Conservation (phyloP, 2,888 invertebrate genomes). For the Galerucella nymphaeae region DNA sequence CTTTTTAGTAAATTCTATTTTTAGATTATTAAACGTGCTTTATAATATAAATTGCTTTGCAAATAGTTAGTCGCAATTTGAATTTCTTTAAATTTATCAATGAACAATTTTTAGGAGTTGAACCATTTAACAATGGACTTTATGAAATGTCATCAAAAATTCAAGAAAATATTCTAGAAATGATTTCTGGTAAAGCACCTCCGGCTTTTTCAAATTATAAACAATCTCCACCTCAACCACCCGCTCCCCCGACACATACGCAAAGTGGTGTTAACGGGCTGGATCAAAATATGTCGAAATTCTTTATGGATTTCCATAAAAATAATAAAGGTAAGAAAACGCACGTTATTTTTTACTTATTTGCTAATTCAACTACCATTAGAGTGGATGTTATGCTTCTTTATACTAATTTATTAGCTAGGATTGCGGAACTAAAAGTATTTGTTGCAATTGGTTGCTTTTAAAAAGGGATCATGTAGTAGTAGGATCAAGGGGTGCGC, state of each 20-base stretch:
- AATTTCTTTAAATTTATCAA: too few species aligned
- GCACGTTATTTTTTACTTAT: background rate
- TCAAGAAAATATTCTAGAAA: constrained; percentile 56
- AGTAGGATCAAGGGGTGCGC: too few species aligned
- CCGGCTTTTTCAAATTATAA: constrained; percentile 46
- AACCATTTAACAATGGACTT: constrained; percentile 43
- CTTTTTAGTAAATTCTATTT: too few species aligned
- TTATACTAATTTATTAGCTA: too few species aligned
- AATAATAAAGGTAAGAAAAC: constrained; percentile 58
- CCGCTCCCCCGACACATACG: constrained; percentile 36
- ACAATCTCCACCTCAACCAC: constrained; percentile 34
- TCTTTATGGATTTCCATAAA: constrained; percentile 78
- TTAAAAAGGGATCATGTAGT: too few species aligned
- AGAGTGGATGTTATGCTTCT: background rate
- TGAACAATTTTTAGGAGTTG: constrained; percentile 21
- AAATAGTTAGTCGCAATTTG: background rate
- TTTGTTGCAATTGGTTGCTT: too few species aligned
- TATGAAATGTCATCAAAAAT: constrained; percentile 51
- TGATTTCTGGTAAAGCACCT: constrained; percentile 52
- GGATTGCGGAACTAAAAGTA: too few species aligned
- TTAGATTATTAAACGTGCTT: too few species aligned
- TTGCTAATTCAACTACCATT: background rate
- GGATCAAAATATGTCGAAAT: constrained; percentile 72
- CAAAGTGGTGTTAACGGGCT: constrained; percentile 57
- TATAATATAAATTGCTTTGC: background rate